These are phyloP conservation scores for Colinus virginianus DNA, from an alignment of 2,113 vertebrate genomes.

Conservation along the genomic window DNA sequence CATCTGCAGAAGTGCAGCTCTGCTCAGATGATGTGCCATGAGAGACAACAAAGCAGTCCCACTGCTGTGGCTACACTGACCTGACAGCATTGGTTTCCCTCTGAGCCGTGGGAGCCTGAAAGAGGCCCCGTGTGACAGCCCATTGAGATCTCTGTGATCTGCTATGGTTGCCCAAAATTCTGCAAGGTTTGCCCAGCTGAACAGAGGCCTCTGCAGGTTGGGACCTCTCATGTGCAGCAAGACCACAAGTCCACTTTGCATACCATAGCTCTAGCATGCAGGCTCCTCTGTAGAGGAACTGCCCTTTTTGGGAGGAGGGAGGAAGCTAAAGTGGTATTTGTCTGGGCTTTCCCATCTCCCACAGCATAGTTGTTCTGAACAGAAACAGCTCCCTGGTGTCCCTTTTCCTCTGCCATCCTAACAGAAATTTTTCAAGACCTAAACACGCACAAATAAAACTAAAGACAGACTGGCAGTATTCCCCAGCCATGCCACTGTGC, in stretches of 20 bases:
- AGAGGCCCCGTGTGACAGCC: rapidly evolving
- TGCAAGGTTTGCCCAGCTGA: not conserved
- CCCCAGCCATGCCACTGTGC: rapidly evolving
- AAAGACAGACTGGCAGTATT: not conserved
- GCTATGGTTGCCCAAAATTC: not conserved
- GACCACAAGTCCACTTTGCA: not conserved
- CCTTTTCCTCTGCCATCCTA: not conserved
- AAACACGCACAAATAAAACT: not conserved
- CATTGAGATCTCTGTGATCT: not conserved
- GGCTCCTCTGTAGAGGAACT: not conserved
- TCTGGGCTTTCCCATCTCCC: not conserved
- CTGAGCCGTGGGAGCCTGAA: not conserved
- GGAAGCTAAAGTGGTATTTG: not conserved
- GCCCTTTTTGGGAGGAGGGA: not conserved
- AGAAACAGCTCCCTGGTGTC: not conserved
- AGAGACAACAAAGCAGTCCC: not conserved
- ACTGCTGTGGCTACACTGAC: not conserved
- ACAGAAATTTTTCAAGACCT: not conserved
- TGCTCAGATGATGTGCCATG: not conserved
- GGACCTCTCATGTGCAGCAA: not conserved
- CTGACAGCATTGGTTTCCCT: not conserved
- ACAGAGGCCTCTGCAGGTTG: not conserved
- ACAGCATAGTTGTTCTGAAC: not conserved
- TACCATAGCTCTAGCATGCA: not conserved
- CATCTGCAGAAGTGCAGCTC: not conserved